Conservation (phyloP, 1,140 invertebrate species). For the Pissodes strobi region DNA sequence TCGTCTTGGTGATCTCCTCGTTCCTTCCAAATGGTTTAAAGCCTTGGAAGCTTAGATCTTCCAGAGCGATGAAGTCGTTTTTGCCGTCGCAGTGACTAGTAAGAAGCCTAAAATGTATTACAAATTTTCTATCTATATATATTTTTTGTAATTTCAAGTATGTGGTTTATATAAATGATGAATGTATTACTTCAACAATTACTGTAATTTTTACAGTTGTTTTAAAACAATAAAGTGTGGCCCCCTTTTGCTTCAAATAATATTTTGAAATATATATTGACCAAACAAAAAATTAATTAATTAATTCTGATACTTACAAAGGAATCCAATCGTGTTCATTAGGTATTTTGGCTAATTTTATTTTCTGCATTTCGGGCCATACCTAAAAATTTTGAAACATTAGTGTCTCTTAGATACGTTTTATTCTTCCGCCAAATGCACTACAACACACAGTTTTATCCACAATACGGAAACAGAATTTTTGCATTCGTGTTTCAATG, state of each 20-base stretch:
- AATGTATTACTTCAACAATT: constrained; percentile 58
- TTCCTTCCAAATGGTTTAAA: constrained; percentile 60
- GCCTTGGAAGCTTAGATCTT: constrained; percentile 63
- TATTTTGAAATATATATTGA: no score
- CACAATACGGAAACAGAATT: no score
- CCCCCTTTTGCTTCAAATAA: no score
- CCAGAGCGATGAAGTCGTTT: constrained; percentile 69
- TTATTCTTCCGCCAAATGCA: no score
- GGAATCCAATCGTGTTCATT: constrained; percentile 61
- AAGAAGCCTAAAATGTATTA: constrained; percentile 60
- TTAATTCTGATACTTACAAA: constrained; percentile 34
- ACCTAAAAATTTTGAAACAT: constrained; percentile 38
- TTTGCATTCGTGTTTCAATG: no score
- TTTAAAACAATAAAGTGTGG: constrained; percentile 60
- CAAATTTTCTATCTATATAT: constrained; percentile 32
- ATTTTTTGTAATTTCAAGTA: no score
- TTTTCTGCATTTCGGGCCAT: constrained; percentile 59
- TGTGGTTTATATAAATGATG: no score
- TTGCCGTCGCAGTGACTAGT: constrained; percentile 62
- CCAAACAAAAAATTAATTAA: no score
- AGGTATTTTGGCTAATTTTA: constrained; percentile 57
- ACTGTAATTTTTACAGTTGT: constrained; percentile 54
- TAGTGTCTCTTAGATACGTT: no score
- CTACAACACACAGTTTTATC: no score
- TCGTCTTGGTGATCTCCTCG: constrained; percentile 59